A percentile compares a stretch with the other conserved stretches of the same genome.
phyloP scores from a whole-genome alignment of 2,888 invertebrate species.

The Vesta saturnalis region DNA sequence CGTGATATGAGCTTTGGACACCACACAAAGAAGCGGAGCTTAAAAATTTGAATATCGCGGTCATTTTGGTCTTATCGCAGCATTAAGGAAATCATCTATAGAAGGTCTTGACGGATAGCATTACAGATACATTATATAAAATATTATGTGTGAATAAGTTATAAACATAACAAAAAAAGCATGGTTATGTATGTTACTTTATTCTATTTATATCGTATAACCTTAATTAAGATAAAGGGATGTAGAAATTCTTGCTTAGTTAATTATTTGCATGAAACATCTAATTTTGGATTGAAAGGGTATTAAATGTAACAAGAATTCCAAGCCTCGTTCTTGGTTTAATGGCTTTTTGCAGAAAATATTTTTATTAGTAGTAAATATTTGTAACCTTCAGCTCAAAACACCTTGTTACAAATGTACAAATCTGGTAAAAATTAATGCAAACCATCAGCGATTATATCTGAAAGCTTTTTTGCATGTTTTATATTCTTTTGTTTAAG shows the following conservation, averaged over 20 bases:
- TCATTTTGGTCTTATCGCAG: constrained; percentile 62
- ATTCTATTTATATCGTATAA: too few relatives aligned
- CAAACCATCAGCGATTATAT: not conserved
- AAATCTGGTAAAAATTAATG: too few relatives aligned
- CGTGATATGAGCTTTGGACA: constrained; percentile 58
- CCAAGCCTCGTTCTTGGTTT: too few relatives aligned
- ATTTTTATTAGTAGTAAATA: too few relatives aligned
- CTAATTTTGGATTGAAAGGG: too few relatives aligned
- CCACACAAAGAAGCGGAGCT: constrained; percentile 61
- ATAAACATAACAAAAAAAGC: too few relatives aligned
- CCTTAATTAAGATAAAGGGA: too few relatives aligned
- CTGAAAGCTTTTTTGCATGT: not conserved
- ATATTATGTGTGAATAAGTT: constrained; percentile 23
- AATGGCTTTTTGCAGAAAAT: too few relatives aligned
- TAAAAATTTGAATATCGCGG: constrained; percentile 65
- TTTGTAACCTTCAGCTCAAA: not conserved
- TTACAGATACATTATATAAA: constrained; percentile 37
- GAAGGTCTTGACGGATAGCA: constrained; percentile 58
- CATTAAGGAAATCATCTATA: constrained; percentile 62
- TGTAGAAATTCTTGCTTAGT: too few relatives aligned
- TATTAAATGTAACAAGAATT: too few relatives aligned
- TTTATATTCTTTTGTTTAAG: not conserved
- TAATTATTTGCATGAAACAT: too few relatives aligned
- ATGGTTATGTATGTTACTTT: not conserved
- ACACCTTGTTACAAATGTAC: not conserved